A percentile compares a stretch with the other conserved stretches of the same genome.
Conservation (phyloP, 2,113 vertebrate genomes). For the Trematocara variabile region DNA sequence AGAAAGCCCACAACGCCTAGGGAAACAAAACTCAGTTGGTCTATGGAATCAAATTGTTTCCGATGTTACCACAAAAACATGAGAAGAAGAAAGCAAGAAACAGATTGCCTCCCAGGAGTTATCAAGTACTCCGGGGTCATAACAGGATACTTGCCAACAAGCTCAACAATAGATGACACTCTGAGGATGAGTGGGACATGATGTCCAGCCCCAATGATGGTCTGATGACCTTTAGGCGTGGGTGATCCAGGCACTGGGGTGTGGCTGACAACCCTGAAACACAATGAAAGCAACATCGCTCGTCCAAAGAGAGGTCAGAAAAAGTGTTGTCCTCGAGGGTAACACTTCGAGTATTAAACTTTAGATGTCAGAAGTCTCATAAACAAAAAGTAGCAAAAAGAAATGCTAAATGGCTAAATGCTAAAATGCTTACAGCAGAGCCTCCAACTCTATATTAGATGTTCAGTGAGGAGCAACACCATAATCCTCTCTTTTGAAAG, state of each 20-base stretch:
- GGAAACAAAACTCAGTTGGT: neutral
- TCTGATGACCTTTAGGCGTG: neutral
- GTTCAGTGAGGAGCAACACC: neutral
- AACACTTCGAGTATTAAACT: neutral
- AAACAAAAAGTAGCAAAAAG: neutral
- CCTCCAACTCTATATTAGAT: neutral
- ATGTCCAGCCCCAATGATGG: neutral
- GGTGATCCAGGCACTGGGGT: neutral
- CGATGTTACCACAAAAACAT: neutral
- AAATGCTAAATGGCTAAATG: neutral
- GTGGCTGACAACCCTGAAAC: neutral
- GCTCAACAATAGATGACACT: neutral
- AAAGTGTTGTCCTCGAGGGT: neutral
- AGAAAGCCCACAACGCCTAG: neutral
- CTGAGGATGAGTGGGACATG: neutral
- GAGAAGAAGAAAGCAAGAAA: neutral
- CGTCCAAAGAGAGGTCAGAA: neutral
- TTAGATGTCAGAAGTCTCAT: neutral
- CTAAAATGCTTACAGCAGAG: neutral
- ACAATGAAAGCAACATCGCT: neutral
- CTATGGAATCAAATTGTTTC: neutral
- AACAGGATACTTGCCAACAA: neutral
- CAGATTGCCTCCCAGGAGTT: neutral
- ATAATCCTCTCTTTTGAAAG: neutral
- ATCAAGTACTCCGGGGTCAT: neutral